Evolutionary conservation across 2,113 vertebrate genomes (phyloP), one percentile per base, ranked within the genome.

Genomic region (Cariama cristata): DNA sequence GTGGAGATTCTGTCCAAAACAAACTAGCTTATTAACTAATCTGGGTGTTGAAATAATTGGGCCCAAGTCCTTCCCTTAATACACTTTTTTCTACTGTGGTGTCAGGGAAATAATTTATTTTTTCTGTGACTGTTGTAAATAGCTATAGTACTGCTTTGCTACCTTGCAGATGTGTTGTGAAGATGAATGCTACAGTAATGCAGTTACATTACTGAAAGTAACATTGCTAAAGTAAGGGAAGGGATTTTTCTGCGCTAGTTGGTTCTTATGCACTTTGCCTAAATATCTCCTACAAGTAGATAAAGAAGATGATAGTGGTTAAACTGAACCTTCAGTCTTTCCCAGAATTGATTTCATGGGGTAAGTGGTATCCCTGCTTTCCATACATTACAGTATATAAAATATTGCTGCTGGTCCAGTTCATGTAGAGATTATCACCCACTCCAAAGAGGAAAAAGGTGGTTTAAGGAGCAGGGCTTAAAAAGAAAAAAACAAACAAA

Each of bases 261-360:
- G 32, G 8, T 62, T 79, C 32, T 55, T 32, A 8, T 9, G 3
- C 11, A 66, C 45, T 53, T 86, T 62, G 20, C 52, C 56, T 86
- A 38, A 79, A n/a, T 45, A 7, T 53, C 15, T 89, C 8, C 47
- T 26, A 1, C 4, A 35, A 30, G 40, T 17, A n/a, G 60, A 24
- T 1, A 49, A 14, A 62, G 45, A 50, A 50, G 2, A 0, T 8
- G 8, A 8, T 3, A 12, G 12, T 8, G 42, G 9, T 76, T 59
- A 72, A 80, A 7, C 15, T 92, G 20, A 64, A 33, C 6, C 38
- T 74, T 28, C 60, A 58, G 40, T 47, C 38, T 63, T 58, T 32
- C 26, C 42, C 72, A 68, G 67, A 32, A 17, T 3, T 35, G 6
- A 83, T 59, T 35, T 67, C 14, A 11, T 4, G 28, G 35, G 42